Percentiles rank a stretch among this genome's conserved stretches.
Evolutionary conservation across 1,140 invertebrate species (phyloP).

Genomic region (Himalopsyche phryganea): DNA sequence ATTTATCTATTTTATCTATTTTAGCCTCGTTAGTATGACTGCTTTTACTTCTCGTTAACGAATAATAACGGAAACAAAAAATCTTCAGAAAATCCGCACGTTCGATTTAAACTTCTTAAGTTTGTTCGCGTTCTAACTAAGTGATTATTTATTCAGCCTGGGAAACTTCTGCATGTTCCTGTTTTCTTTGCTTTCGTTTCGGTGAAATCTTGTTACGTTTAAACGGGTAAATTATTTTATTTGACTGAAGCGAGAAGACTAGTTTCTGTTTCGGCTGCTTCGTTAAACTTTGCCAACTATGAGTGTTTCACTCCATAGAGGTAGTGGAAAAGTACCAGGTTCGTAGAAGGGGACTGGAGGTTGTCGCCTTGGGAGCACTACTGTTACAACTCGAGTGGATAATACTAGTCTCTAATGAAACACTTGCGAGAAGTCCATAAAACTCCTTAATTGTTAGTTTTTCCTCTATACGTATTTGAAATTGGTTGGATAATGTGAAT

Average conservation of each 20-base stretch:
- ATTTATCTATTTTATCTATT: no score
- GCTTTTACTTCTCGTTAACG: no score
- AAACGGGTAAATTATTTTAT: constrained; percentile 24
- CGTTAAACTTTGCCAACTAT: background rate
- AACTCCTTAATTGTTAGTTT: no score
- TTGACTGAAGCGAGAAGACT: constrained; percentile 1
- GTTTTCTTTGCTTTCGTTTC: background rate
- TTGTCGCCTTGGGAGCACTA: background rate
- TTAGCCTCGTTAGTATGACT: no score
- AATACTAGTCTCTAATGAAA: background rate
- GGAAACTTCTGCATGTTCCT: background rate
- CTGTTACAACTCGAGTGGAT: background rate
- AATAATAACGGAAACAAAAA: no score
- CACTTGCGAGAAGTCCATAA: background rate
- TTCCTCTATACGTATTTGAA: no score
- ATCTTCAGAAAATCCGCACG: constrained; percentile 4
- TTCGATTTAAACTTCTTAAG: constrained; percentile 17
- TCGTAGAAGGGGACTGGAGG: background rate
- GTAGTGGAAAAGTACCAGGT: background rate
- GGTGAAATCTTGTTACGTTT: constrained; percentile 18
- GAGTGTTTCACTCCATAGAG: background rate
- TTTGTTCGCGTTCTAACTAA: constrained; percentile 14
- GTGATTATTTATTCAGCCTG: constrained; percentile 26
- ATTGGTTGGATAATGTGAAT: no score
- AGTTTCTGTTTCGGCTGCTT: background rate